Evolutionary conservation across 2,113 vertebrate genomes (phyloP), one percentile per base, ranked within the genome.

Genomic region (Macrotus californicus): DNA sequence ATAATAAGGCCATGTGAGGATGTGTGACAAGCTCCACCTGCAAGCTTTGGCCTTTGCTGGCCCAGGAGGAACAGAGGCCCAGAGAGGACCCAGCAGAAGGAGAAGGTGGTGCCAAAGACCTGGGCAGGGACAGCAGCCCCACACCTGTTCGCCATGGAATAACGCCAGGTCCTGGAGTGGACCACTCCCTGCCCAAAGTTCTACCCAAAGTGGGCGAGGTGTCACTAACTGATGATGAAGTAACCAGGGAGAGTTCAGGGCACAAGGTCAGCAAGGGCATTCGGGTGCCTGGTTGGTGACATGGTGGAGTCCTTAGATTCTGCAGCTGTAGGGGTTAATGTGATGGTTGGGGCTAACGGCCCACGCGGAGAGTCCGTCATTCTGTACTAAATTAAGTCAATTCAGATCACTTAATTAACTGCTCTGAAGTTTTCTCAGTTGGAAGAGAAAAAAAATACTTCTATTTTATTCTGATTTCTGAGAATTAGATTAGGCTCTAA

Each of bases 331-430:
- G 19, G 54, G 93, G 93, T 86, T 93, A 93, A 66, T 54, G 61
- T 13, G 26, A 75, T 2, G 3, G 83, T 89, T 89, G 91, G 67
- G 48, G 36, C 22, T 59, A 87, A 59, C 87, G 46, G 67, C 54
- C 85, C 46, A 8, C 73, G 82, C 77, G 5, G 73, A 87, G 72
- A 88, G 82, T 39, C 82, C 61, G 80, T 86, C 46, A 54, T 93
- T 96, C 79, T 76, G 56, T 43, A 48, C 82, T 79, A 94, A 84
- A 96, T 85, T 69, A 94, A 96, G 93, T 92, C 93, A 89, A 66
- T 95, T 91, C 52, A 34, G 75, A 94, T 95, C 69, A 93, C 54
- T 95, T 96, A 95, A 93, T 95, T 87, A 96, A 70, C 93, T 82
- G 15, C 83, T 94, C 96, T 87, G 79, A 93, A 87, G 87, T 96